A percentile compares a stretch with the other conserved stretches of the same genome.
Conservation (phyloP, 2,888 invertebrate species). For the Crossocerus cetratus region DNA sequence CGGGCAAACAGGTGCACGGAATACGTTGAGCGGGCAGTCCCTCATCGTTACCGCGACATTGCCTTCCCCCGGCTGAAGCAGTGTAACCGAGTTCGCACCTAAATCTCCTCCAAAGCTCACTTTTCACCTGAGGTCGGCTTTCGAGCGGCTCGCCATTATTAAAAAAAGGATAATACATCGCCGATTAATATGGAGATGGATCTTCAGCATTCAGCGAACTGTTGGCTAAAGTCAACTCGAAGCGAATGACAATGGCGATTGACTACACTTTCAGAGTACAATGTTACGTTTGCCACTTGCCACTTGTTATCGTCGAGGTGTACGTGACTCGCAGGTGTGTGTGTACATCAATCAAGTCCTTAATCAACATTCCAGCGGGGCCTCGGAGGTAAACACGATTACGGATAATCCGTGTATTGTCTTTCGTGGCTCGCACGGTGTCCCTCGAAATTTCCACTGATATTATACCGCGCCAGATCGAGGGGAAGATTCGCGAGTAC, state of each 20-base stretch:
- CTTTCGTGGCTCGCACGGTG: background rate
- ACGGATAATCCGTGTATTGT: background rate
- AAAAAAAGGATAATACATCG: background rate
- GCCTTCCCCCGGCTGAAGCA: background rate
- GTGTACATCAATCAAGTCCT: background rate
- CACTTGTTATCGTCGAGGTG: no score
- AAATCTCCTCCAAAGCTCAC: slow-evolving; percentile 1
- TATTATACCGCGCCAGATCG: background rate
- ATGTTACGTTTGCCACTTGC: no score
- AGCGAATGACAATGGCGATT: no score
- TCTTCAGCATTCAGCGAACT: no score
- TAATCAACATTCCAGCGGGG: background rate
- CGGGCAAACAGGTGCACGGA: slow-evolving; percentile 1
- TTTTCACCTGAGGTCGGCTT: background rate
- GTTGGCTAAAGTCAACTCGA: no score
- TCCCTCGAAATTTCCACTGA: slow-evolving; percentile 3
- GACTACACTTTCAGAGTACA: no score
- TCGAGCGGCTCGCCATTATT: background rate
- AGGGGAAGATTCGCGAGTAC: background rate
- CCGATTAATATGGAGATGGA: background rate
- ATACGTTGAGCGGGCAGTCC: background rate
- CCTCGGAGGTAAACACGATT: background rate
- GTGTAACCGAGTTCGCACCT: background rate
- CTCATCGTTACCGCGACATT: background rate
- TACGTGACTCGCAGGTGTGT: background rate